Evolutionary conservation across 2,888 invertebrate genomes (phyloP).

Genomic region (Meganola albula): DNA sequence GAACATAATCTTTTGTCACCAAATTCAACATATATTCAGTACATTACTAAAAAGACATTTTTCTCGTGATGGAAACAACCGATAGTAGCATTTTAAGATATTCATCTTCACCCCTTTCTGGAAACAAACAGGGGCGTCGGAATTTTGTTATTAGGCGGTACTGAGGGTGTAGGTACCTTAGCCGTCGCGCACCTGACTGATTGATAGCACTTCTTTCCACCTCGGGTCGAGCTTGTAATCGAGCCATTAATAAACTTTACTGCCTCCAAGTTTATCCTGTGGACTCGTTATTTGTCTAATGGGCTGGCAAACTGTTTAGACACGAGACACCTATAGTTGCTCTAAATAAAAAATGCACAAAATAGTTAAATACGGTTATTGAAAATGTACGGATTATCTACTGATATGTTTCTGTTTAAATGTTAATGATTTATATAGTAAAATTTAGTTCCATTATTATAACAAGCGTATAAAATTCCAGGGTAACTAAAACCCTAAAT

Average conservation of each 20-base stretch:
- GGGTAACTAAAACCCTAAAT: too few species aligned
- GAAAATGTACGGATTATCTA: too few species aligned
- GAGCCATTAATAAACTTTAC: slow-evolving; percentile 78
- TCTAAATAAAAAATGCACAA: too few species aligned
- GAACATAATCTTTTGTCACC: slow-evolving; percentile 22
- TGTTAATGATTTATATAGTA: too few species aligned
- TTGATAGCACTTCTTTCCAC: slow-evolving; percentile 78
- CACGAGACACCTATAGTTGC: slow-evolving; percentile 62
- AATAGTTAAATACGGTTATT: too few species aligned
- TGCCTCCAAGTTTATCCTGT: slow-evolving; percentile 73
- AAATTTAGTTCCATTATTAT: too few species aligned
- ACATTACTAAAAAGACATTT: slow-evolving; percentile 25
- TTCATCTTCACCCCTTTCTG: slow-evolving; percentile 74
- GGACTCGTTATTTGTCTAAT: slow-evolving; percentile 76
- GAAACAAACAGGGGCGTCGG: slow-evolving; percentile 72
- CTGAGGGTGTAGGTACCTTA: slow-evolving; percentile 62
- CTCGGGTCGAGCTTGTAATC: slow-evolving; percentile 78
- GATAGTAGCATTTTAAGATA: slow-evolving; percentile 52
- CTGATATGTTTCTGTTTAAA: too few species aligned
- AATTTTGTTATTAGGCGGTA: slow-evolving; percentile 77
- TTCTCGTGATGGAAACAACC: slow-evolving; percentile 44
- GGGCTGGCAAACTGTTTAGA: slow-evolving; percentile 66
- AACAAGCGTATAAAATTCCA: too few species aligned
- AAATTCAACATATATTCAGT: not conserved
- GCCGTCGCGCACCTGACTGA: slow-evolving; percentile 75